Base-by-base conservation (phyloP, 2,888 invertebrate species). In the Ferrisia virgata region DNA sequence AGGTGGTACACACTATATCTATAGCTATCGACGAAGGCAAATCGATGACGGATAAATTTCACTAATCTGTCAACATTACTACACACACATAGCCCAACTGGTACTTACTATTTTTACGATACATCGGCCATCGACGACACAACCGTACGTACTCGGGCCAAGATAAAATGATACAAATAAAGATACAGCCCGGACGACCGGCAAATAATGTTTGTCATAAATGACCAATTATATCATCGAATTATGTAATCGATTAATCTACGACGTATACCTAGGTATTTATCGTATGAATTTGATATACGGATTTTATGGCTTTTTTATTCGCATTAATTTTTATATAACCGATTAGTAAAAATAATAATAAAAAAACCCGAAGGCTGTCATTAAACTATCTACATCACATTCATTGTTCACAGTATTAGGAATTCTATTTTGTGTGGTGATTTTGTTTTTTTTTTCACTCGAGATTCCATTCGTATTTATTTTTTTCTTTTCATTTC, bases 211-310 rank as follows among this genome's bases (percentile, higher is more conserved):
- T 64, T n/a, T 64, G 28, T 64, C 64, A 28, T 64, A 64, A 64
- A 64, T 64, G 64, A 64, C 64, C 64, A 64, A 64, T 64, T 64
- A 64, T 64, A 64, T 64, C 64, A 64, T 64, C 28, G 64, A 31
- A 64, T 76, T 76, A 36, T 36, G 72, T 76, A 76, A 76, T 76
- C 72, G 72, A 36, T 76, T 76, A 76, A 76, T 76, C 72, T n/a
- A 33, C 53, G 53, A 53, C 28, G 31, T 69, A n/a, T n/a, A n/a
- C n/a, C n/a, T n/a, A n/a, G n/a, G n/a, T n/a, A 69, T 69, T 69
- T 69, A 69, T 33, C 31, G n/a, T n/a, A 36, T 13, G 18, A 36
- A 76, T 36, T 76, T 33, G 22, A 76, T 76, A 76, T 22, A 18
- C 33, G 72, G 36, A 18, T 76, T 69, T 76, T 76, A 76, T 36